phyloP scores from a whole-genome alignment of 2,113 vertebrate species.

The Pleuronectes platessa region DNA sequence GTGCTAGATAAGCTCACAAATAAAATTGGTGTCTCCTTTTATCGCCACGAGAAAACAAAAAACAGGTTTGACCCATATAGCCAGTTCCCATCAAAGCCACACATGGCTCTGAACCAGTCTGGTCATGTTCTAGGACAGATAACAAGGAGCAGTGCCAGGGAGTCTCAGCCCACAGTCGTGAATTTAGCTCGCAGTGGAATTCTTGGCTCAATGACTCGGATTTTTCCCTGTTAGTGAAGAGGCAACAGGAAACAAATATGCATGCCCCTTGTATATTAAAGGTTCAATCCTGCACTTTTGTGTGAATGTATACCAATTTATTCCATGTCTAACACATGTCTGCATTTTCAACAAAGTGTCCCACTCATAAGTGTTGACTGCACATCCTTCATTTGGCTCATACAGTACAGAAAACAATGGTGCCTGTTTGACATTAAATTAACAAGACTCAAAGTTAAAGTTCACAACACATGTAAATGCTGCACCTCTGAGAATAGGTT shows the following conservation, averaged over 20 bases:
- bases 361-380: too few relatives aligned
- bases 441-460: not conserved
- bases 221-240: not conserved
- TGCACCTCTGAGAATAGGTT: not conserved
- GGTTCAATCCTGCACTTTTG: too few relatives aligned
- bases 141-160: slow-evolving; percentile 47
- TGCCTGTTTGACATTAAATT: too few relatives aligned
- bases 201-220: not conserved
- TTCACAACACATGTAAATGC: not conserved
- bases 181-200: slow-evolving; percentile 1
- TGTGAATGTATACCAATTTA: too few relatives aligned
- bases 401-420: too few relatives aligned
- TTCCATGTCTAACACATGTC: too few relatives aligned
- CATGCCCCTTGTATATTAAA: not conserved
- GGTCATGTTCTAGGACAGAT: slow-evolving; percentile 55
- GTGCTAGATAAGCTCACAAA: not conserved
- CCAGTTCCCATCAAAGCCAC: slow-evolving; percentile 41
- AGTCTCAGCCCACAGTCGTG: slow-evolving; percentile 36
- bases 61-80: slow-evolving; percentile 50
- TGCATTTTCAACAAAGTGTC: too few relatives aligned
- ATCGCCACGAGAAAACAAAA: slow-evolving; percentile 8
- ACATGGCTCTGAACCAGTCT: slow-evolving; percentile 51
- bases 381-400: too few relatives aligned
- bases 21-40: not conserved
- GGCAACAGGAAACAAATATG: not conserved